These are phyloP conservation scores for Rhodophaea formosa DNA, from an alignment of 2,888 invertebrate genomes.

Conservation along the genomic window DNA sequence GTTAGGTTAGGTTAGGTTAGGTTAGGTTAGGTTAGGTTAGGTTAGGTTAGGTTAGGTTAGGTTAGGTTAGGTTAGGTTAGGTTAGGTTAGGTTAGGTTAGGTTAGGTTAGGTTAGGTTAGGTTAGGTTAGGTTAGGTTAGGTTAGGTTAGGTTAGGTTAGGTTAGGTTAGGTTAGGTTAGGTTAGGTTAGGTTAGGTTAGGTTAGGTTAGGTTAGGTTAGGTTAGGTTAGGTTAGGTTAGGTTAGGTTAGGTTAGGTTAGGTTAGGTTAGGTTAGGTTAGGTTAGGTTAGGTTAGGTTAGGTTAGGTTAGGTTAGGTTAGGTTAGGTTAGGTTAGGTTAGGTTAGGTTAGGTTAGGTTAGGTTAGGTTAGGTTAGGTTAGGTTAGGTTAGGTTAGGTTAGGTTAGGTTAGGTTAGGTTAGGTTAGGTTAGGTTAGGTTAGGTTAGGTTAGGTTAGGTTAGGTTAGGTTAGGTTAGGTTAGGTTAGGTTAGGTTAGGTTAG, in stretches of 20 bases:
- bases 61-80: constrained; percentile 18
- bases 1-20: constrained; percentile 21
- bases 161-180: constrained; percentile 23
- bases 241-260: constrained; percentile 21
- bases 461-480: constrained; percentile 30
- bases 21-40: constrained; percentile 22
- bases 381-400: constrained; percentile 28
- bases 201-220: constrained; percentile 19
- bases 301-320: constrained; percentile 19
- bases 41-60: constrained; percentile 22
- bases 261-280: constrained; percentile 20
- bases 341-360: constrained; percentile 29
- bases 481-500: constrained; percentile 29
- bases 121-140: constrained; percentile 18
- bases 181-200: constrained; percentile 19
- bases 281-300: constrained; percentile 19
- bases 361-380: constrained; percentile 28
- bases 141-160: constrained; percentile 23
- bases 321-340: constrained; percentile 20
- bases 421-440: constrained; percentile 24
- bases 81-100: constrained; percentile 18
- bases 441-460: constrained; percentile 30
- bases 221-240: constrained; percentile 21
- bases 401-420: constrained; percentile 20
- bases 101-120: constrained; percentile 17